Conservation (phyloP, 1,140 invertebrate genomes). For the Cherax destructor region DNA sequence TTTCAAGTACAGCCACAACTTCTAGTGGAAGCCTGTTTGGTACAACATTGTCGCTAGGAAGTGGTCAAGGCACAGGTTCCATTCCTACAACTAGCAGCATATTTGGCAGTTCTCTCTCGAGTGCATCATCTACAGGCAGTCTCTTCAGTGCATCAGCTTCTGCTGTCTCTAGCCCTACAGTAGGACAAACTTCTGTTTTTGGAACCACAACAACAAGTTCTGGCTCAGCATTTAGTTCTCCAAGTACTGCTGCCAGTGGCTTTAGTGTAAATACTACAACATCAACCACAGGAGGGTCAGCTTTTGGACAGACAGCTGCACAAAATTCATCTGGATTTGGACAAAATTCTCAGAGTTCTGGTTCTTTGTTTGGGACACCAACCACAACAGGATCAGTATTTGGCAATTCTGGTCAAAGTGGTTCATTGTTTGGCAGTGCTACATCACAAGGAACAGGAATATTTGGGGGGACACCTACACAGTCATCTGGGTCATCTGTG, state of each 20-base stretch:
- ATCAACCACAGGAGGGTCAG: slow-evolving; percentile 2
- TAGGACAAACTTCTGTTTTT: slow-evolving; percentile 33
- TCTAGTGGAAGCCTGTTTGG: slow-evolving; percentile 37
- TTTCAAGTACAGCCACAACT: slow-evolving; percentile 19
- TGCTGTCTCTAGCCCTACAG: neutral
- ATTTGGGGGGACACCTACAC: slow-evolving; percentile 49
- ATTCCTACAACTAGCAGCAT: neutral
- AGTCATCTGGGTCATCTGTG: slow-evolving; percentile 17
- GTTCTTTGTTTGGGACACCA: slow-evolving; percentile 20
- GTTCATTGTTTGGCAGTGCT: slow-evolving; percentile 34
- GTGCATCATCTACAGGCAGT: slow-evolving; percentile 9
- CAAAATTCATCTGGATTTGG: slow-evolving; percentile 39
- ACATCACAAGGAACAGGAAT: slow-evolving; percentile 3
- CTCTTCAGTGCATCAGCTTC: slow-evolving; percentile 10
- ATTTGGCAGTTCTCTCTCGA: slow-evolving; percentile 15
- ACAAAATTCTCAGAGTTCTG: slow-evolving; percentile 21
- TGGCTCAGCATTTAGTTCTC: slow-evolving; percentile 31
- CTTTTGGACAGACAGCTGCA: slow-evolving; percentile 37
- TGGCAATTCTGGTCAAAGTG: slow-evolving; percentile 9
- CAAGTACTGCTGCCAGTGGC: neutral
- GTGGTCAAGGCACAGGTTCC: neutral
- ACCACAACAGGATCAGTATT: slow-evolving; percentile 31
- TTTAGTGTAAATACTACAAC: slow-evolving; percentile 14
- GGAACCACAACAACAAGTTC: slow-evolving; percentile 27
- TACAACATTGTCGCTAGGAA: neutral